Evolutionary conservation across 2,888 invertebrate genomes (phyloP).

Genomic region (Ophion ventricosus): DNA sequence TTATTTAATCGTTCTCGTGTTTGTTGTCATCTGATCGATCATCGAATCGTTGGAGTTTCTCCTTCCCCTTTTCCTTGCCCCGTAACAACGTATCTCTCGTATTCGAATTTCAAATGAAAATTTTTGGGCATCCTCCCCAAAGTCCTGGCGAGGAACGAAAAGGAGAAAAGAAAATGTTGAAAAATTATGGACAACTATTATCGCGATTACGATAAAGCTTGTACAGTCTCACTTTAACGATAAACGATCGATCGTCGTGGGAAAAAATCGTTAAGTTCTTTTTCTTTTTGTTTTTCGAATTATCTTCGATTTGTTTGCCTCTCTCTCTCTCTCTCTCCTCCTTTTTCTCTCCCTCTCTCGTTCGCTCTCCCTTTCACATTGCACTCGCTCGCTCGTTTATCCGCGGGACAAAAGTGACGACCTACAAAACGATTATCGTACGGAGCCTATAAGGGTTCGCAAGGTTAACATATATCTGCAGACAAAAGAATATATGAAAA

Average conservation of each 20-base stretch:
- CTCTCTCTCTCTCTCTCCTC: neutral
- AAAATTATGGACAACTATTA: slow-evolving; percentile 83
- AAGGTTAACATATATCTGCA: slow-evolving; percentile 42
- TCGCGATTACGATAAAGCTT: slow-evolving; percentile 72
- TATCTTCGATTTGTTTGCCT: neutral
- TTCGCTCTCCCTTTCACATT: too few relatives aligned
- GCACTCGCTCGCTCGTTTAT: neutral
- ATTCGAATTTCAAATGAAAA: slow-evolving; percentile 36
- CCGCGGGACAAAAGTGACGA: slow-evolving; percentile 49
- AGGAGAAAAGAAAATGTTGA: slow-evolving; percentile 67
- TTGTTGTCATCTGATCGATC: slow-evolving; percentile 59
- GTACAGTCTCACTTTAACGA: slow-evolving; percentile 71
- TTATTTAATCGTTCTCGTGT: slow-evolving; percentile 70
- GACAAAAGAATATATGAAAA: slow-evolving; percentile 74
- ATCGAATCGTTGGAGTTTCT: slow-evolving; percentile 48
- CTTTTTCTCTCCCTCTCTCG: neutral
- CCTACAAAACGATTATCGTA: slow-evolving; percentile 39
- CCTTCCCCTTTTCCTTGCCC: neutral
- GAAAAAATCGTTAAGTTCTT: slow-evolving; percentile 22
- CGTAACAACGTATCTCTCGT: slow-evolving; percentile 47
- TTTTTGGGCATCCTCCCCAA: slow-evolving; percentile 56
- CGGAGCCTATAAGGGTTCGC: slow-evolving; percentile 20
- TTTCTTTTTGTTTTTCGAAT: neutral
- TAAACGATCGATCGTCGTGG: slow-evolving; percentile 64
- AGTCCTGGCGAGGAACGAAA: slow-evolving; percentile 58